Base-by-base conservation (phyloP, 2,888 invertebrate genomes). In the Pristionchus arcanus region DNA sequence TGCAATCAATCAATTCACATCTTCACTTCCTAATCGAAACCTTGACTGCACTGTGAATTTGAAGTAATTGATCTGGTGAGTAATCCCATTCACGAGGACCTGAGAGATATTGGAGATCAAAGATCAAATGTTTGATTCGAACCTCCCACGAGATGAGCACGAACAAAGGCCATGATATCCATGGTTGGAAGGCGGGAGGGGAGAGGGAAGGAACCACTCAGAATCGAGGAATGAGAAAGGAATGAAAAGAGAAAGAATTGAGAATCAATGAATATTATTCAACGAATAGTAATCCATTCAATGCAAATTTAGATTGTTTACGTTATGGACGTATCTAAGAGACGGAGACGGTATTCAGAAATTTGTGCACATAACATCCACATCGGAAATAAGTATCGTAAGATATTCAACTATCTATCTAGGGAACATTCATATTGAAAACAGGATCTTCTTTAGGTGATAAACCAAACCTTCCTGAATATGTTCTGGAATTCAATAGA, bases 1-100 rank as follows among this genome's bases (percentile, higher is more conserved):
- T n/a, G n/a, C n/a, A n/a, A n/a, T 31, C 25, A 34, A 5, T 5
- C 19, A 13, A 19, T 28, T 53, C 31, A 7, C 37, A 59, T 85
- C 34, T 55, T 59, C 59, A 21, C 1, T n/a, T 21, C n/a, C 21
- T 9, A 87, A 42, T 86, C 86, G 25, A 53, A 49, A 83, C 84
- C 84, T 85, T 85, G 25, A 85, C 84, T 49, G 55, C n/a, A 21
- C 2, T 34, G 37, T 59, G 84, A 59, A 85, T 85, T 59, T 85
- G 49, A 4, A 85, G 19, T 34, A 85, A 55, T 59, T 85, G 84
- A 13, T 87, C 87, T 11, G 49, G 66, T 28, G 87, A 28, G 53
- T 87, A 87, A 42, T 87, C 87, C 87, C 87, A 87, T 42, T 87
- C 87, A 16, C 68, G 66, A 19, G 87, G 87, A 63, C 81, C 81